These are phyloP conservation scores for Aphis craccivora DNA, from an alignment of 1,140 invertebrate species.

Conservation along the genomic window DNA sequence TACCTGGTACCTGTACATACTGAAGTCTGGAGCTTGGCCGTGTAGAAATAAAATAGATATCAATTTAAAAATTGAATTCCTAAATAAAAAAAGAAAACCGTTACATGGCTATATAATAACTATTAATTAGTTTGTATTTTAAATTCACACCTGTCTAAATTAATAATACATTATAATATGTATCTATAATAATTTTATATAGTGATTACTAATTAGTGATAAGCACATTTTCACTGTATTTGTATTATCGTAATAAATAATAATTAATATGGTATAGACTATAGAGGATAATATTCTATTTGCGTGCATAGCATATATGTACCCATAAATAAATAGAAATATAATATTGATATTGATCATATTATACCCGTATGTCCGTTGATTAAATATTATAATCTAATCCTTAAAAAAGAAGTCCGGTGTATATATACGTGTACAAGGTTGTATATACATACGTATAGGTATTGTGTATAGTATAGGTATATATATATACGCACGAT, in stretches of 20 bases:
- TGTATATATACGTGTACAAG: background rate
- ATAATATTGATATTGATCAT: background rate
- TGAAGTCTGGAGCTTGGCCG: too few species aligned
- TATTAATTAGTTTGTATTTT: too few species aligned
- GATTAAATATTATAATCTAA: constrained; percentile 8
- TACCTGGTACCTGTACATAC: too few species aligned
- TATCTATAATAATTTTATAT: too few species aligned
- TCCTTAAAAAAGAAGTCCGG: background rate
- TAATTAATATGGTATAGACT: background rate
- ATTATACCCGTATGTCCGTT: background rate
- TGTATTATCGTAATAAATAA: background rate
- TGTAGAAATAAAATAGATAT: too few species aligned
- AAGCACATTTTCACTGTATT: background rate
- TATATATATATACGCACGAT: background rate
- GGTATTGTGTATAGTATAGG: too few species aligned
- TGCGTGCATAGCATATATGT: background rate
- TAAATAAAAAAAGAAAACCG: too few species aligned
- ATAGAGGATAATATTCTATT: background rate
- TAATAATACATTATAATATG: too few species aligned
- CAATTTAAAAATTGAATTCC: too few species aligned
- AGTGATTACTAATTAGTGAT: background rate
- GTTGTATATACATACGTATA: too few species aligned
- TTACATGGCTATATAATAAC: too few species aligned
- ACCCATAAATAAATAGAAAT: background rate
- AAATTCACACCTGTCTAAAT: too few species aligned